Conservation (phyloP, 2,888 invertebrate species). For the Alsophila aescularia region DNA sequence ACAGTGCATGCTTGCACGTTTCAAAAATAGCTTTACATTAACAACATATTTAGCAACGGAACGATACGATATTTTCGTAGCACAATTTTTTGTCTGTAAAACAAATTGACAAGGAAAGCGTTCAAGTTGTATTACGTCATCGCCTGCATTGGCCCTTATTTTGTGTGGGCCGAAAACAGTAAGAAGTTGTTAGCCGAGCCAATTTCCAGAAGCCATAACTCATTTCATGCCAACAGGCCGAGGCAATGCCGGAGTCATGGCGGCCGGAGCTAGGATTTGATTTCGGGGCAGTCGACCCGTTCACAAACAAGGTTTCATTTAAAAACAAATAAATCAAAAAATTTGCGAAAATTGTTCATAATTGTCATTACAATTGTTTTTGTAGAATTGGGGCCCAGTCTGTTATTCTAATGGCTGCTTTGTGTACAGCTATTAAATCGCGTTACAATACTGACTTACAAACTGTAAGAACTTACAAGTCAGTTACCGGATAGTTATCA, state of each 20-base stretch:
- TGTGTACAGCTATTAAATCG: too few species aligned
- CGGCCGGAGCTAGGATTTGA: background rate
- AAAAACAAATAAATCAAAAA: too few species aligned
- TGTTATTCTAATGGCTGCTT: too few species aligned
- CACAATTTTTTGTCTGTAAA: conserved; percentile 45
- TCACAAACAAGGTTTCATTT: background rate
- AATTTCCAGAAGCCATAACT: conserved; percentile 78
- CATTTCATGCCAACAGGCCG: conserved; percentile 62
- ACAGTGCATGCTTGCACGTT: too few species aligned
- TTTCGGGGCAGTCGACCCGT: background rate
- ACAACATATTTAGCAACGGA: too few species aligned
- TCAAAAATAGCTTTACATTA: too few species aligned
- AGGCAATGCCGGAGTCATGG: conserved; percentile 35
- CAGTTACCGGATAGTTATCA: too few species aligned
- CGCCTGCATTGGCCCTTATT: conserved; percentile 49
- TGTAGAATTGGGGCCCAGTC: too few species aligned
- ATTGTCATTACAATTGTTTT: too few species aligned
- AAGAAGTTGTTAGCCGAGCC: conserved; percentile 74
- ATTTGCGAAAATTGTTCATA: too few species aligned
- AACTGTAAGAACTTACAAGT: too few species aligned
- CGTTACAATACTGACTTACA: too few species aligned
- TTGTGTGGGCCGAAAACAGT: conserved; percentile 66
- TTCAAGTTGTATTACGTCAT: conserved; percentile 61
- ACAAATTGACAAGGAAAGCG: conserved; percentile 61
- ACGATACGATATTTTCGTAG: background rate